Evolutionary conservation across 1,140 invertebrate genomes (phyloP), one percentile per base, ranked within the genome.

Genomic region (Scaptomyza montana): DNA sequence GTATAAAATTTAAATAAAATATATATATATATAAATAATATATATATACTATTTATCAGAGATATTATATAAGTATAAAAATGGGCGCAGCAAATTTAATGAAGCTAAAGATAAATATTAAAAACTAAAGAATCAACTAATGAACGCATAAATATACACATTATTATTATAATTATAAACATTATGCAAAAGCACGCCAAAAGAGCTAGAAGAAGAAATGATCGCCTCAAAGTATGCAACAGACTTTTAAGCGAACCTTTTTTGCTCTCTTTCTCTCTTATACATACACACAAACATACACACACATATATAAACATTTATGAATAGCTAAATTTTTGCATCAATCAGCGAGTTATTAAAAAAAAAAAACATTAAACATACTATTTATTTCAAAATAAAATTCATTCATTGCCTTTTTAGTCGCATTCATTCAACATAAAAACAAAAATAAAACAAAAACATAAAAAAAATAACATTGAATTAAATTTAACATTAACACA

Each of bases 381-480:
- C 30, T 6, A 33, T 33, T 33, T 33, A 33, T 33, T 33, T 33
- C 3, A 7, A 33, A 62, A 68, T 63, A 63, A 70, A 70, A 78
- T 79, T 79, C 77, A 76, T 79, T 55, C 77, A 79, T 79, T 79
- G 80, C 80, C 80, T 85, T 85, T 85, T 86, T 78, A 85, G 81
- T 85, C 80, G 85, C 71, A 77, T 77, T 80, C 78, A 85, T 86
- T 78, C 63, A 77, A 65, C 67, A 86, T 74, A 55, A 77, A 33
- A 45, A 61, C 61, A 67, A 19, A 60, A 19, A 66, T 67, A 66
- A 66, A 73, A 28, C n/a, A 54, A 36, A 54, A n/a, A n/a, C n/a
- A n/a, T n/a, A n/a, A n/a, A n/a, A n/a, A 39, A 53, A 53, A 49
- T 33, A 28, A 25, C 47, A 50, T 62, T 25, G 21, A 25, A 62